Base-by-base conservation (phyloP, 2,797 vertebrate species). In the Pterois miles region DNA sequence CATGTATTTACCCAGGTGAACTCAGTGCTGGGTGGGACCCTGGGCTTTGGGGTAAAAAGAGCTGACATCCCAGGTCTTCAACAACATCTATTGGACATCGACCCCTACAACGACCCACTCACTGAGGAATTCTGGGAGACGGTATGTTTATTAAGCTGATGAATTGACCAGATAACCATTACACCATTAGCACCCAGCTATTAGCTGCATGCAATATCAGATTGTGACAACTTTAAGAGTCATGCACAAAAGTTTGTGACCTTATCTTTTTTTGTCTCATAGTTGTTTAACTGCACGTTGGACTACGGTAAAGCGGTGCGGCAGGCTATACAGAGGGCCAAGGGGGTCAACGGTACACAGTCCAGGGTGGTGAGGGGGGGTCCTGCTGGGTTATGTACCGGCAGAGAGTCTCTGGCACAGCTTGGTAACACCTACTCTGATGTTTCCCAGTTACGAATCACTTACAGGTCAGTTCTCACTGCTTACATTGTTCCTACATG, bases 41-140 rank as follows among this genome's bases (percentile, higher is more conserved):
- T 97, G 74, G 96, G 96, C 27, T 97, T 97, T 86, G 96, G 94
- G 2, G 84, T 96, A 34, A 93, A 90, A 63, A 95, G 89, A 43
- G 94, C 94, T 2, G 74, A 94, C 6, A 97, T 97, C 76, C 93
- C 95, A 11, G 93, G 94, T 36, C 92, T 98, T 65, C 83, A 87
- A 74, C 31, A 82, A 10, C 93, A 96, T 80, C 95, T 97, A 20
- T 84, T 95, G 50, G 76, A 91, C 2, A 25, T 97, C 12, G 94
- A 96, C 78, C 96, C 96, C 1, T 96, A 94, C 48, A 83, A 89
- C 50, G 93, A 97, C 67, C 5, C 73, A 0, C 90, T 97, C 76
- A 95, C 95, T 0, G 95, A 96, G 76, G 95, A 96, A 82, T 97
- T 98, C 90, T 97, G 96, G 96, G 94, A 96, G 83, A 94, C 76